A percentile compares a stretch with the other conserved stretches of the same genome.
Evolutionary conservation across 2,113 vertebrate species (phyloP).

Genomic region (Zosterops lateralis): DNA sequence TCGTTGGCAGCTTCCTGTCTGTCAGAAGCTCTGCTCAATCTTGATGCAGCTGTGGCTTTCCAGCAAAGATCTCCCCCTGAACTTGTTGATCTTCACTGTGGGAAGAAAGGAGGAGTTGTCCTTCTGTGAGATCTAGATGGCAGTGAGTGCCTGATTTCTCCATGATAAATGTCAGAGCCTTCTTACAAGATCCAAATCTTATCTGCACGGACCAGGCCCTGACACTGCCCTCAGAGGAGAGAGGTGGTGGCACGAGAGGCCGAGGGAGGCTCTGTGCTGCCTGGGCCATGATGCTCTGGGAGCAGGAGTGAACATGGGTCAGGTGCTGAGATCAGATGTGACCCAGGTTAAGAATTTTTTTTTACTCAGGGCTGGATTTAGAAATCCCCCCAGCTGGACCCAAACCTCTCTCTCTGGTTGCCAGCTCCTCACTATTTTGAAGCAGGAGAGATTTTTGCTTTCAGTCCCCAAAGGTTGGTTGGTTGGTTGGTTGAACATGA

Average conservation of each 20-base stretch:
- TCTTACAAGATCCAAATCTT: neutral
- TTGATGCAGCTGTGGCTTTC: neutral
- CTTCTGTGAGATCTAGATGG: neutral
- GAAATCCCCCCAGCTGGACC: neutral
- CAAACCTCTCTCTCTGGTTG: neutral
- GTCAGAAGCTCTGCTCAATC: fast-evolving
- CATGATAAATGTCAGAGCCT: fast-evolving
- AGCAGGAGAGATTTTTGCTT: neutral
- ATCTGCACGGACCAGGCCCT: neutral
- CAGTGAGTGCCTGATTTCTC: neutral
- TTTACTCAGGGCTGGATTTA: neutral
- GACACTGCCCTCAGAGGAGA: neutral
- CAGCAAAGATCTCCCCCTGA: neutral
- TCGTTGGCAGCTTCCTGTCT: neutral
- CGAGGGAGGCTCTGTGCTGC: neutral
- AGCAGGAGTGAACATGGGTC: fast-evolving
- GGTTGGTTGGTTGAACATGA: neutral
- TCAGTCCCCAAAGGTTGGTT: neutral
- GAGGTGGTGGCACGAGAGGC: fast-evolving
- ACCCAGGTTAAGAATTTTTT: neutral
- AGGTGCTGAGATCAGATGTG: neutral
- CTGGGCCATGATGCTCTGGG: fast-evolving
- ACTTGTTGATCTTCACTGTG: neutral
- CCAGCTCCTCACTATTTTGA: neutral
- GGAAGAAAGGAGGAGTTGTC: neutral